A percentile compares a stretch with the other conserved stretches of the same genome.
These are phyloP conservation scores for Platichthys stellatus DNA, from an alignment of 2,113 vertebrate species.

Conservation along the genomic window DNA sequence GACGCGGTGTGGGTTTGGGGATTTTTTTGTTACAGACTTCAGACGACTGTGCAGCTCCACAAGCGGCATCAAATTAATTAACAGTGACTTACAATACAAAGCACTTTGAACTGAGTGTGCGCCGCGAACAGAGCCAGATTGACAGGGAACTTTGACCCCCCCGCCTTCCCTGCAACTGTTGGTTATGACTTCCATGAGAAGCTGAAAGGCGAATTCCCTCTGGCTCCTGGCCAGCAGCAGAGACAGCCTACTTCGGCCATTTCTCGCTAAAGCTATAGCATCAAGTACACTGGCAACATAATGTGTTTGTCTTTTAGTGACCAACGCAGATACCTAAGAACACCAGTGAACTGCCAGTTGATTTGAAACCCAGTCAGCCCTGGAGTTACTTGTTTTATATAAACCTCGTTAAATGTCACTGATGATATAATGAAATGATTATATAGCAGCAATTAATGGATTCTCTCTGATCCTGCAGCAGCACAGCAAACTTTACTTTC, in stretches of 20 bases:
- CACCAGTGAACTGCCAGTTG: no score
- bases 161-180: slow-evolving; percentile 69
- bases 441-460: no score
- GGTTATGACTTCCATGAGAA: slow-evolving; percentile 66
- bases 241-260: slow-evolving; percentile 5
- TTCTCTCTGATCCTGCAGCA: no score
- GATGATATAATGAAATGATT: no score
- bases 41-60: slow-evolving; percentile 67
- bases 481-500: not conserved
- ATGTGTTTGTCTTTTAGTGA: not conserved
- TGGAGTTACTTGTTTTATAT: no score
- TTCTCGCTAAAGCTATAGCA: slow-evolving; percentile 2
- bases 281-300: not conserved
- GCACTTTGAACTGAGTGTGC: slow-evolving; percentile 75
- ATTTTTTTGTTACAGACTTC: slow-evolving; percentile 42
- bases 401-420: no score
- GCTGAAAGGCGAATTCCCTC: slow-evolving; percentile 64
- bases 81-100: slow-evolving; percentile 84
- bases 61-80: slow-evolving; percentile 83
- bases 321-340: no score
- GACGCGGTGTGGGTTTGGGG: slow-evolving; percentile 2
- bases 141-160: slow-evolving; percentile 77
- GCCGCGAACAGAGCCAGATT: slow-evolving; percentile 72
- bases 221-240: slow-evolving; percentile 60
- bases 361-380: no score